phyloP scores from a whole-genome alignment of 2,797 vertebrate genomes.

The Enteromius thamalakanensis region DNA sequence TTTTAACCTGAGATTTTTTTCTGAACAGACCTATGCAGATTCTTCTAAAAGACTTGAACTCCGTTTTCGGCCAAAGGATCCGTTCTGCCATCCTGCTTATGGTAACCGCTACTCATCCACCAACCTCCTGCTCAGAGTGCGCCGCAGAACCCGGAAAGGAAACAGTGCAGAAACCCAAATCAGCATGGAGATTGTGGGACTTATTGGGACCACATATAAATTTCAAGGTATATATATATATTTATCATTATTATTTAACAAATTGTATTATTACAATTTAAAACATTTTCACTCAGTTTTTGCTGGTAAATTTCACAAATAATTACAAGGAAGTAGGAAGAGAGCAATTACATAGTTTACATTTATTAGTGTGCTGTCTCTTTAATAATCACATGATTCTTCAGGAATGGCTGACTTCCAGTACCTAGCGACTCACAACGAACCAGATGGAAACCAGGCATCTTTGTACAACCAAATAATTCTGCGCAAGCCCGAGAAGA shows the following conservation, averaged over 20 bases:
- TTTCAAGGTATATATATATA: constrained; percentile 84
- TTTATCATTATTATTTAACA: no score
- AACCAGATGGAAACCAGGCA: constrained; percentile 68
- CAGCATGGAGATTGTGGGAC: constrained; percentile 85
- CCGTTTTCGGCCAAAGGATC: constrained; percentile 90
- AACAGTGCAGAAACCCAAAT: constrained; percentile 72
- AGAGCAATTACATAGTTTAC: background rate
- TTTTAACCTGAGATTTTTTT: background rate
- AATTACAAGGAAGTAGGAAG: background rate
- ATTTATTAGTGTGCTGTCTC: background rate
- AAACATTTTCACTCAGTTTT: background rate
- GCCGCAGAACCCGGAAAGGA: constrained; percentile 73
- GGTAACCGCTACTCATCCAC: constrained; percentile 91
- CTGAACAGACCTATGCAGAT: constrained; percentile 82
- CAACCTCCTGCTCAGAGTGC: constrained; percentile 87
- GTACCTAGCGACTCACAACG: constrained; percentile 85
- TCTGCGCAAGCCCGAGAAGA: constrained; percentile 85
- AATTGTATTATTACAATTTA: background rate
- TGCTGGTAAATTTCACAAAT: background rate
- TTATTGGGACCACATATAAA: constrained; percentile 89
- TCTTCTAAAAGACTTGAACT: constrained; percentile 89
- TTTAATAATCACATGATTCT: constrained; percentile 9
- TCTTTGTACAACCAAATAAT: constrained; percentile 92
- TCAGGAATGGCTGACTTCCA: constrained; percentile 96
- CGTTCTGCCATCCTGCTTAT: constrained; percentile 90